Base-by-base conservation (phyloP, 2,113 vertebrate species). In the Myrmecophaga tridactyla region DNA sequence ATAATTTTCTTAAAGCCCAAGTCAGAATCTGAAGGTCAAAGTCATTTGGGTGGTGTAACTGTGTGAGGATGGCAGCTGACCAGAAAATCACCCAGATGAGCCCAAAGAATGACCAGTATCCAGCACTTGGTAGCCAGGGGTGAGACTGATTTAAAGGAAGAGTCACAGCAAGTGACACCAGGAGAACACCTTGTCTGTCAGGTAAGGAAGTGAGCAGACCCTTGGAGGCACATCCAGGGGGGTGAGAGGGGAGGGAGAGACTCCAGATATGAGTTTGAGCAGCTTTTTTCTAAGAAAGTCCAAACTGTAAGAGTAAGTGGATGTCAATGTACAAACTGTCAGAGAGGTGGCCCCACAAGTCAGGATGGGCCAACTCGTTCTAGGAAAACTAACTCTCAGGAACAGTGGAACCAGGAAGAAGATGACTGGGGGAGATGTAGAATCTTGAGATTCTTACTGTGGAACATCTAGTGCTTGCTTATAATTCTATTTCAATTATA, bases 321-420 rank as follows among this genome's bases (percentile, higher is more conserved):
- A 2, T 6, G 46, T 3, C 7, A 75, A 31, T 23, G 39, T 1
- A 31, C 29, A 43, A 56, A 23, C 25, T 11, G 0, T 58, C 41
- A 3, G 63, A 81, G 12, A 23, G 4, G 18, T 11, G 25, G 53
- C 58, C 48, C 11, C 5, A 11, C 7, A 4, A 14, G 0, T 15
- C 14, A 13, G 29, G 34, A 48, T 17, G 2, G 63, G 41, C 60
- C n/a, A 34, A 14, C 9, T 9, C 23, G 53, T 34, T 62, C 41
- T 5, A 0, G 1, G 41, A 62, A 25, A 62, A 25, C 34, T 3
- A 12, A 27, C 5, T 69, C 70, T 21, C 2, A 51, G 60, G 67
- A 43, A 20, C 1, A 0, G 27, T 0, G 7, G 3, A 3, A 10
- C 14, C 2, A 0, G 14, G 31, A 43, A 2, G 53, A 34, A 53